A percentile compares a stretch with the other conserved stretches of the same genome.
These are phyloP conservation scores for Pseudococcus viburni DNA, from an alignment of 2,888 invertebrate species.

Conservation along the genomic window DNA sequence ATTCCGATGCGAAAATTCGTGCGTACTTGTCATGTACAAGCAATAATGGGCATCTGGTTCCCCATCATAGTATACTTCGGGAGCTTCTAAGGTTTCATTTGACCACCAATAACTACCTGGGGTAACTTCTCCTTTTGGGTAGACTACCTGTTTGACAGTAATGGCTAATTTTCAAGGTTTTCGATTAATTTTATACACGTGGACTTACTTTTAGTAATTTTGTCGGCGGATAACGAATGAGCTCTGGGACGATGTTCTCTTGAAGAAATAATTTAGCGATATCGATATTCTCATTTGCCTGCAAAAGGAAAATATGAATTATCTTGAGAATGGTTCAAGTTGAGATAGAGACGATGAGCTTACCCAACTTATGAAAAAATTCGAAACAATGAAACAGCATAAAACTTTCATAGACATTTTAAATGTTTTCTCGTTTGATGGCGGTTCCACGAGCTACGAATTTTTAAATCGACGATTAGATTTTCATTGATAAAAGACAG, in stretches of 20 bases:
- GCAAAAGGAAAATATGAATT: neutral
- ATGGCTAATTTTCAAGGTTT: neutral
- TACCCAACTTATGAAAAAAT: neutral
- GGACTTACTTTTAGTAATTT: conserved; percentile 41
- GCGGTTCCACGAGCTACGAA: neutral
- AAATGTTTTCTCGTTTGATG: neutral
- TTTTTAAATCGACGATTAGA: neutral
- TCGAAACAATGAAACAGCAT: neutral
- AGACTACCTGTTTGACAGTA: neutral
- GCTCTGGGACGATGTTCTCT: conserved; percentile 42
- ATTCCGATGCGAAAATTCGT: neutral
- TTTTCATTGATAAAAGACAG: neutral
- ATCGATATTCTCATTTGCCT: neutral
- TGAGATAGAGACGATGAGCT: neutral
- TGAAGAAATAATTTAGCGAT: conserved; percentile 15
- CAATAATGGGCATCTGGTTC: conserved; percentile 39
- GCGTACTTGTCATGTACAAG: neutral
- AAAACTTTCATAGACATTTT: neutral
- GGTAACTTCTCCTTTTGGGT: neutral
- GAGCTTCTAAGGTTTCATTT: conserved; percentile 6
- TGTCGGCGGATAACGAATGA: neutral
- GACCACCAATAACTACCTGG: conserved; percentile 6
- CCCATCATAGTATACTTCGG: neutral
- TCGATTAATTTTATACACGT: neutral
- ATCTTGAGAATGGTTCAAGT: neutral